Evolutionary conservation across 2,888 invertebrate genomes (phyloP).

Genomic region (Cosmopolites sordidus): DNA sequence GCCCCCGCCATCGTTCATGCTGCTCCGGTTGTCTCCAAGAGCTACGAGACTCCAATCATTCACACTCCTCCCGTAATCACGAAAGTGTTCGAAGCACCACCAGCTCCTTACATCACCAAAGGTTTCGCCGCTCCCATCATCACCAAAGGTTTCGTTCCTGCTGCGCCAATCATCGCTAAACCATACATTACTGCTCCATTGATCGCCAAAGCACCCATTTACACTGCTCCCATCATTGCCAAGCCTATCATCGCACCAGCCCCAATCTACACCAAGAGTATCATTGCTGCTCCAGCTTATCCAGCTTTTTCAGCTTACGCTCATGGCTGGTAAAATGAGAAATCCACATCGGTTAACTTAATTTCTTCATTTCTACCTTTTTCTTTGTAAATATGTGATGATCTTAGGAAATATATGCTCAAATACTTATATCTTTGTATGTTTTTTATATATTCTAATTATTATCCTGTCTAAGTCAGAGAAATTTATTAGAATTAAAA

Average conservation of each 20-base stretch:
- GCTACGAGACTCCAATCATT: conserved; percentile 24
- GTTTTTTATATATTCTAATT: no score
- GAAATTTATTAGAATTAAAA: no score
- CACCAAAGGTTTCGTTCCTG: conserved; percentile 1
- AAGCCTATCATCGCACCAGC: conserved; percentile 23
- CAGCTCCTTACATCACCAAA: not conserved
- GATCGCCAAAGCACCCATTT: conserved; percentile 20
- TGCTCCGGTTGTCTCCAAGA: conserved; percentile 28
- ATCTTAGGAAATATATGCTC: conserved; percentile 9
- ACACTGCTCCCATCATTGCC: conserved; percentile 24
- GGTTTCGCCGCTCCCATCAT: conserved; percentile 4
- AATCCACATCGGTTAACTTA: not conserved
- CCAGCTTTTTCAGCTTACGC: not conserved
- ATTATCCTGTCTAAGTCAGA: no score
- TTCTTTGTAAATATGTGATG: conserved; percentile 9
- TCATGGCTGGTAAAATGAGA: conserved; percentile 6
- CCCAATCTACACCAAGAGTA: conserved; percentile 15
- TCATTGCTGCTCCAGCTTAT: conserved; percentile 10
- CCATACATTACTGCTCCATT: conserved; percentile 26
- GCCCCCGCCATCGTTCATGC: conserved; percentile 19
- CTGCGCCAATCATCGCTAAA: conserved; percentile 27
- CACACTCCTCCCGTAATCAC: conserved; percentile 22
- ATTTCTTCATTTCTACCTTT: not conserved
- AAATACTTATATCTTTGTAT: no score
- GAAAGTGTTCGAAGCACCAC: conserved; percentile 20